Percentiles rank a stretch among this genome's conserved stretches.
phyloP scores from a whole-genome alignment of 2,888 invertebrate genomes.

The Nomada ferruginata region DNA sequence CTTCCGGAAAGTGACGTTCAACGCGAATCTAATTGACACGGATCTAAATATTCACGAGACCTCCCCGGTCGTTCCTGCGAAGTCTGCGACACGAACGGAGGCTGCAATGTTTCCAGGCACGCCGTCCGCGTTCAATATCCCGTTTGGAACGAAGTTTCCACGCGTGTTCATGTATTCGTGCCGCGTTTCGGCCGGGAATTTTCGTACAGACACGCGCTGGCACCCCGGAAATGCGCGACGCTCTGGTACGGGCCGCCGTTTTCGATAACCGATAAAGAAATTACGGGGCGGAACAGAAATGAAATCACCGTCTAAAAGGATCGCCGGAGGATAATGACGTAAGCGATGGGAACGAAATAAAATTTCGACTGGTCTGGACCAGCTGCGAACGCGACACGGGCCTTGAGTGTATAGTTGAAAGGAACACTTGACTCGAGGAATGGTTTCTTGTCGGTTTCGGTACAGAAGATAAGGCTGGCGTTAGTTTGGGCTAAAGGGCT shows the following conservation, averaged over 20 bases:
- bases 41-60: constrained; percentile 48
- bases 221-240: constrained; percentile 5
- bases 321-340: constrained; percentile 28
- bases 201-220: neutral
- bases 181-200: neutral
- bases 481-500: neutral
- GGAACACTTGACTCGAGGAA: constrained; percentile 16
- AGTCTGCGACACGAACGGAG: neutral
- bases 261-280: constrained; percentile 31
- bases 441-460: neutral
- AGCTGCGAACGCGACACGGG: neutral
- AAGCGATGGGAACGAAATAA: constrained; percentile 12
- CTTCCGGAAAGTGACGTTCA: constrained; percentile 10
- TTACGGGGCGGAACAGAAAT: constrained; percentile 31
- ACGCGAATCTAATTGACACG: constrained; percentile 21
- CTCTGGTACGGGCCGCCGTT: neutral
- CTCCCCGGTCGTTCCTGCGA: neutral
- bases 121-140: constrained; percentile 31
- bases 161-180: neutral
- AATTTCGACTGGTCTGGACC: constrained; percentile 28
- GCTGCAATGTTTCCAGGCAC: neutral
- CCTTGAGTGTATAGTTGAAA: neutral
- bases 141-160: constrained; percentile 15
- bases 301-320: constrained; percentile 43
- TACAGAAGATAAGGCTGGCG: neutral